These are phyloP conservation scores for Lophochroa leadbeateri DNA, from an alignment of 2,113 vertebrate species.

Conservation along the genomic window DNA sequence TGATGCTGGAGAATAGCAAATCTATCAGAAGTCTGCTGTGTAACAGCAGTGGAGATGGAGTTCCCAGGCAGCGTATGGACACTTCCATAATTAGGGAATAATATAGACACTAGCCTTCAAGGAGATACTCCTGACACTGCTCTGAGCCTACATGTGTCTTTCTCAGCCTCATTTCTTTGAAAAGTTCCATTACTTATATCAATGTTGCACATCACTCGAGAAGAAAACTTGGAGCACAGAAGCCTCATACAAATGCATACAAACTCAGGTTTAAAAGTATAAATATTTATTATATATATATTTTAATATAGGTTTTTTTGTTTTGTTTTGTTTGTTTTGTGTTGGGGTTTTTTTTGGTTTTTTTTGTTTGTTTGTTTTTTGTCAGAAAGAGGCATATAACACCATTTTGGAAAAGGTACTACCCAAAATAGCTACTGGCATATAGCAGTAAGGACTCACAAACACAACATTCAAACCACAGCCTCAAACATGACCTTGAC, in stretches of 20 bases:
- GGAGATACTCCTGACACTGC: background rate
- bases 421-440: background rate
- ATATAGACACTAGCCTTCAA: background rate
- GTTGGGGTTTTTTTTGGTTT: too few species aligned
- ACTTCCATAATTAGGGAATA: background rate
- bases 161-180: background rate
- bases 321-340: too few species aligned
- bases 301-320: background rate
- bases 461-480: background rate
- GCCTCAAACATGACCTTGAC: constrained; percentile 29
- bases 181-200: background rate
- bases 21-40: background rate
- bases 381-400: background rate
- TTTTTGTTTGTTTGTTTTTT: background rate
- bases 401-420: background rate
- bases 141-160: background rate
- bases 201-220: background rate
- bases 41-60: background rate
- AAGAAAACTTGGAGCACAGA: background rate
- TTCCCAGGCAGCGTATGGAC: background rate
- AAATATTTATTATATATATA: background rate
- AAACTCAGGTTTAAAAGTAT: background rate
- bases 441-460: background rate
- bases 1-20: background rate
- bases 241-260: background rate